Conservation (phyloP, 1,140 invertebrate genomes). For the Sycobia sp. region DNA sequence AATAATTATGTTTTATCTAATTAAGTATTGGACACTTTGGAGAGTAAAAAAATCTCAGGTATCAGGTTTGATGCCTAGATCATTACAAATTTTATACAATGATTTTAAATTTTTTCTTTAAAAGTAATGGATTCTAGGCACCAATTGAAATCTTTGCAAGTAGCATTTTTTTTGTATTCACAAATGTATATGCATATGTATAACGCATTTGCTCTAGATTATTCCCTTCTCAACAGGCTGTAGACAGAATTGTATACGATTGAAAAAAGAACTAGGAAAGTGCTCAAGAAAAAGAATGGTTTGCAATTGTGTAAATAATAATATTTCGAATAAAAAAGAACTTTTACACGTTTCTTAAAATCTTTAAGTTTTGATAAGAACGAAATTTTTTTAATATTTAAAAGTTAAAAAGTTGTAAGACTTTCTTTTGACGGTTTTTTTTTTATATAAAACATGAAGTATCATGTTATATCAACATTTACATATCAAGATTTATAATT, state of each 20-base stretch:
- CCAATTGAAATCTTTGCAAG: slow-evolving; percentile 29
- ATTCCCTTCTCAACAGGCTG: slow-evolving; percentile 51
- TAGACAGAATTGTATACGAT: slow-evolving; percentile 42
- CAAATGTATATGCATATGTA: slow-evolving; percentile 12
- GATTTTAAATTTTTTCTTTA: background rate
- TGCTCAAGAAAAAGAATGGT: slow-evolving; percentile 32
- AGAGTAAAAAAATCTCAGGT: slow-evolving; percentile 30
- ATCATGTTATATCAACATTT: too few species aligned
- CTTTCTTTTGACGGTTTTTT: too few species aligned
- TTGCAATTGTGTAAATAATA: background rate
- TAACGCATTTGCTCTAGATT: background rate
- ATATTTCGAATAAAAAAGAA: too few species aligned
- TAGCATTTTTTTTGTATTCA: slow-evolving; percentile 21
- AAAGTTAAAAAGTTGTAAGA: too few species aligned
- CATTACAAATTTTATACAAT: background rate
- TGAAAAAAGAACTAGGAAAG: slow-evolving; percentile 49
- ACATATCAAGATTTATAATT: background rate
- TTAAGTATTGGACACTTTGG: slow-evolving; percentile 34
- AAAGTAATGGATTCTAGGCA: slow-evolving; percentile 23
- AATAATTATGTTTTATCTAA: slow-evolving; percentile 35
- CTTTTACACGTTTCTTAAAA: too few species aligned
- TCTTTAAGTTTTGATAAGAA: too few species aligned
- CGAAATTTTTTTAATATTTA: too few species aligned
- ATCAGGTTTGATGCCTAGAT: slow-evolving; percentile 24
- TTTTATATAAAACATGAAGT: too few species aligned